These are phyloP conservation scores for Phyllotreta striolata DNA, from an alignment of 2,888 invertebrate species.

Conservation along the genomic window DNA sequence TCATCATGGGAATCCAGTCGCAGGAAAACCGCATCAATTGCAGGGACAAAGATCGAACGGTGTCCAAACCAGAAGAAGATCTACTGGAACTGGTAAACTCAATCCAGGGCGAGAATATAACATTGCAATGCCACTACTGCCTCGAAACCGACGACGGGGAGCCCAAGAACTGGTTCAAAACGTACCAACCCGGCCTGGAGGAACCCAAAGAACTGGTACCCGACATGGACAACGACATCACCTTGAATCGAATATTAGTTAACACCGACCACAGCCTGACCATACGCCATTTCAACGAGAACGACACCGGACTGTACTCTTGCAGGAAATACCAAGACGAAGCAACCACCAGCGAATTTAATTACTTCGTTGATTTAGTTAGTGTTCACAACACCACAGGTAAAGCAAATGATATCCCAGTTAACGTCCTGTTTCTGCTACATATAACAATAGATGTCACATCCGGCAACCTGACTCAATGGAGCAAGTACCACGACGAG, in stretches of 20 bases:
- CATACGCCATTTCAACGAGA: conserved; percentile 57
- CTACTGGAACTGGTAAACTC: conserved; percentile 62
- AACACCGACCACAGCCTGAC: conserved; percentile 62
- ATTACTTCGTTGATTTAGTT: conserved; percentile 53
- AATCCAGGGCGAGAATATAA: conserved; percentile 57
- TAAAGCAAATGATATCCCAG: background rate
- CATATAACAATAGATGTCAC: conserved; percentile 45
- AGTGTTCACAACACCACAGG: conserved; percentile 17
- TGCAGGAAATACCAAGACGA: conserved; percentile 61
- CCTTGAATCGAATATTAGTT: conserved; percentile 60
- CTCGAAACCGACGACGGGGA: conserved; percentile 58
- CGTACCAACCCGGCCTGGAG: conserved; percentile 55
- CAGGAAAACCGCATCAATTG: conserved; percentile 55
- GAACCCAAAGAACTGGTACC: conserved; percentile 57
- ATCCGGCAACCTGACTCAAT: conserved; percentile 62
- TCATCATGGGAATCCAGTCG: background rate
- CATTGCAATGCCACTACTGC: conserved; percentile 64
- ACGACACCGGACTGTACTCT: conserved; percentile 64
- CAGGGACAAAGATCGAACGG: conserved; percentile 60
- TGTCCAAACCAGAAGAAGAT: conserved; percentile 61
- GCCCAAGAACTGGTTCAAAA: conserved; percentile 64
- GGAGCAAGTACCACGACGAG: conserved; percentile 63
- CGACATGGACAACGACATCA: conserved; percentile 62
- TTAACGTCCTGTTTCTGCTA: background rate
- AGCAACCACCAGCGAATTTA: conserved; percentile 60